Percentiles rank a stretch among this genome's conserved stretches.
Evolutionary conservation across 1,140 invertebrate genomes (phyloP).

Genomic region (Leptestheria dahalacensis): DNA sequence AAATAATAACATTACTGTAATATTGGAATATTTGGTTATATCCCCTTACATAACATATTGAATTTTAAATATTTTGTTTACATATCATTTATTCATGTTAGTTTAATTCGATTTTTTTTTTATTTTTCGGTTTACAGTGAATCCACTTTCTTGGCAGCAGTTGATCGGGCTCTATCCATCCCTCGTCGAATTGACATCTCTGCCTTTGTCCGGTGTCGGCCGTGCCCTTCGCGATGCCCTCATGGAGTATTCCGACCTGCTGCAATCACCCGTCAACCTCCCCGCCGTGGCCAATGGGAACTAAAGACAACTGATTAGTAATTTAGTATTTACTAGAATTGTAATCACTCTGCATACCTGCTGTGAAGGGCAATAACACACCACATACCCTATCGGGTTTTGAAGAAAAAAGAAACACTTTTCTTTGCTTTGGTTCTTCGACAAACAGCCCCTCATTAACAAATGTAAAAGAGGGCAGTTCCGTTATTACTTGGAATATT

Average conservation of each 20-base stretch:
- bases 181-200: constrained; percentile 74
- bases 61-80: constrained; percentile 9
- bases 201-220: constrained; percentile 55
- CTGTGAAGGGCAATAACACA: no score
- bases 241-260: constrained; percentile 70
- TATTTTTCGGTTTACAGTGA: constrained; percentile 2
- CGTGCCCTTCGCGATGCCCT: constrained; percentile 69
- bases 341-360: no score
- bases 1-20: constrained; percentile 3
- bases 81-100: neutral
- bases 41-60: no score
- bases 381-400: no score
- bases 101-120: constrained; percentile 8
- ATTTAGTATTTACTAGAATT: no score
- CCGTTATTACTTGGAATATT: no score
- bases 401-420: no score
- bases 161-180: constrained; percentile 78
- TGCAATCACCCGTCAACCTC: constrained; percentile 51
- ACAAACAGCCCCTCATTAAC: no score
- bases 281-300: neutral
- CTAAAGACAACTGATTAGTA: neutral
- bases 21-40: no score
- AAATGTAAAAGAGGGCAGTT: no score
- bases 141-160: constrained; percentile 68
- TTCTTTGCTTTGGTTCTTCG: no score